Base-by-base conservation (phyloP, 92 coral and sea anemone species). In the Isaurus tuberculatus region DNA sequence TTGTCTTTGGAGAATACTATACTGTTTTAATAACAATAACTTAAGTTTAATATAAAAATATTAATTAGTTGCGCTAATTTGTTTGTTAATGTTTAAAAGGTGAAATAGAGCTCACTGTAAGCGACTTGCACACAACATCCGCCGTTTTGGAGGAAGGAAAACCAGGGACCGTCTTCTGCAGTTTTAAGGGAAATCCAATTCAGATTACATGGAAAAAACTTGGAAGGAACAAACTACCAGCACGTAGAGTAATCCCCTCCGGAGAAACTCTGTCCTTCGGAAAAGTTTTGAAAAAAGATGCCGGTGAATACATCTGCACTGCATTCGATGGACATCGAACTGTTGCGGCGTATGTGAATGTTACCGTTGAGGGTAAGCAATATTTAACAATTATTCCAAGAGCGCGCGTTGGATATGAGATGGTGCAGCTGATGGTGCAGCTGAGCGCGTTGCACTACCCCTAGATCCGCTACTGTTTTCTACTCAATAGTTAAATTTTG, bases 181-280 rank as follows among this genome's bases (percentile, higher is more conserved):
- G 68, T 51, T 89, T 93, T 60, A 83, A 69, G 11, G 98, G 98
- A 20, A 84, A 87, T 27, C 90, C 93, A n/a, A 86, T 88, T 14
- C 98, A 93, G 61, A 86, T 91, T 29, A 72, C 88, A 8, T 93
- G 98, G 98, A 72, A 75, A 48, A 93, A 93, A 44, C 46, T 73
- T 9, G 93, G 91, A 17, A 1, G 68, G 73, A 65, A 83, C 3
- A 72, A 71, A 14, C 79, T 93, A 0, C 87, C 90, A 5, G 66
- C 11, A 2, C 61, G 74, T 2, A 81, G 92, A 43, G 72, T 88
- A 3, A 22, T 81, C 48, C 88, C 90, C 4, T 68, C 83, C 27
- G 79, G 79, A 48, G 89, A 91, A 51, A 89, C 73, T 3, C 83
- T 93, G 58, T 72, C 70, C 20, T 86, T 91, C 85, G 85, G 48